Base-by-base conservation (phyloP, 2,113 vertebrate genomes). In the Oxyruncus cristatus region DNA sequence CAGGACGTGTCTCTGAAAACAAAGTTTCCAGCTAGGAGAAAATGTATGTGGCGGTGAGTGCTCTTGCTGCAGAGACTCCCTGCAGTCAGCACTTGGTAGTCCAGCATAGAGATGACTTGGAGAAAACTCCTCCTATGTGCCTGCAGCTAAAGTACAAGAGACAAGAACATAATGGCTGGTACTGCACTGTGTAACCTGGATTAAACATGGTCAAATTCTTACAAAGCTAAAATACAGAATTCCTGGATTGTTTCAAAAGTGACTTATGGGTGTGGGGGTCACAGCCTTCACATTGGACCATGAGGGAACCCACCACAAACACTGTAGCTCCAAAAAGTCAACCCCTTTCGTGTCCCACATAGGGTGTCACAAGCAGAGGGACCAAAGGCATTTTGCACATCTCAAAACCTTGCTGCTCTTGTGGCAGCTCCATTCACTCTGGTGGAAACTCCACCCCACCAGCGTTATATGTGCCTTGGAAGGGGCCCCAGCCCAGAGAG, bases 241-340 rank as follows among this genome's bases (percentile, higher is more conserved):
- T 71, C 28, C 23, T 92, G 28, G 5, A 15, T n/a, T 55, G 46
- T n/a, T 85, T 58, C n/a, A 61, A 33, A 66, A 62, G 22, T 14
- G 32, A 46, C n/a, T 50, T 33, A 18, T 2, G 67, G 61, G 7
- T 8, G 8, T 9, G 11, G 26, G 12, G 30, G 6, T 11, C n/a
- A 26, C 9, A 50, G 22, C 19, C 24, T 56, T 73, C 0, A 0
- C 27, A 30, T 8, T 52, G 52, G n/a, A 18, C 35, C 0, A 0
- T 21, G 19, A 75, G 11, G 5, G 63, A 81, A 6, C 7, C 18
- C 27, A 72, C 19, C 5, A 0, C 63, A 41, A 95, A 32, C 23
- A 32, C 19, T 14, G 21, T 2, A 5, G 28, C 56, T 71, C 35
- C 1, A 0, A 35, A 66, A 74, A 20, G 22, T 22, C n/a, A 73